phyloP scores from a whole-genome alignment of 2,888 invertebrate genomes.

The Nymphalis urticae region DNA sequence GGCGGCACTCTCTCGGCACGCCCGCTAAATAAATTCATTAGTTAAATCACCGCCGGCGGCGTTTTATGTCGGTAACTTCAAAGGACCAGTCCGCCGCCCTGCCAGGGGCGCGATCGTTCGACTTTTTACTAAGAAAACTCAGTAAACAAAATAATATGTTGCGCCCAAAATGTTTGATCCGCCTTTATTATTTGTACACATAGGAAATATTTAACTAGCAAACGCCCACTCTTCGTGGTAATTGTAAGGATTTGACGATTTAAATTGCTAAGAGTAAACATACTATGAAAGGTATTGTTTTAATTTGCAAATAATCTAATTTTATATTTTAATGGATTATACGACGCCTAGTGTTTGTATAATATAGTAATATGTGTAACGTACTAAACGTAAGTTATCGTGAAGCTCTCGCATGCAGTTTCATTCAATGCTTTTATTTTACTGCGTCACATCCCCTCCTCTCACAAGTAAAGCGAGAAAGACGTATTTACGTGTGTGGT shows the following conservation, averaged over 20 bases:
- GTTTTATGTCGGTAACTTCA: slow-evolving; percentile 81
- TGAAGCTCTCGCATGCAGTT: slow-evolving; percentile 49
- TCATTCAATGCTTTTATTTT: slow-evolving; percentile 79
- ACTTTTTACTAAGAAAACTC: slow-evolving; percentile 81
- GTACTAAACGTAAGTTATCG: slow-evolving; percentile 29
- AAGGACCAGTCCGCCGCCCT: slow-evolving; percentile 68
- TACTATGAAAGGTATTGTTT: neutral
- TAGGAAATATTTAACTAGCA: slow-evolving; percentile 70
- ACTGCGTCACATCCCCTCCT: slow-evolving; percentile 59
- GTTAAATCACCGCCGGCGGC: slow-evolving; percentile 82
- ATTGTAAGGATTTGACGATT: slow-evolving; percentile 63
- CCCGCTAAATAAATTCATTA: slow-evolving; percentile 83
- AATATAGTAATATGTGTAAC: slow-evolving; percentile 29
- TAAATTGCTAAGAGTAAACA: slow-evolving; percentile 44
- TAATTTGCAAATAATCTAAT: no score
- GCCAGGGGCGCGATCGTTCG: slow-evolving; percentile 72
- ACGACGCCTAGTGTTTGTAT: neutral
- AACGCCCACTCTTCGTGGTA: slow-evolving; percentile 65
- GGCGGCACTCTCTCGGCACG: slow-evolving; percentile 57
- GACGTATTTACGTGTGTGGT: slow-evolving; percentile 74
- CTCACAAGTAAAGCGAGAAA: slow-evolving; percentile 61
- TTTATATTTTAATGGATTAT: slow-evolving; percentile 3
- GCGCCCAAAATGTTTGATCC: slow-evolving; percentile 79
- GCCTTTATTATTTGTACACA: slow-evolving; percentile 78
- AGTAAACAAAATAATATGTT: slow-evolving; percentile 81